A percentile compares a stretch with the other conserved stretches of the same genome.
phyloP scores from a whole-genome alignment of 2,113 vertebrate genomes.

The Serinus canaria region DNA sequence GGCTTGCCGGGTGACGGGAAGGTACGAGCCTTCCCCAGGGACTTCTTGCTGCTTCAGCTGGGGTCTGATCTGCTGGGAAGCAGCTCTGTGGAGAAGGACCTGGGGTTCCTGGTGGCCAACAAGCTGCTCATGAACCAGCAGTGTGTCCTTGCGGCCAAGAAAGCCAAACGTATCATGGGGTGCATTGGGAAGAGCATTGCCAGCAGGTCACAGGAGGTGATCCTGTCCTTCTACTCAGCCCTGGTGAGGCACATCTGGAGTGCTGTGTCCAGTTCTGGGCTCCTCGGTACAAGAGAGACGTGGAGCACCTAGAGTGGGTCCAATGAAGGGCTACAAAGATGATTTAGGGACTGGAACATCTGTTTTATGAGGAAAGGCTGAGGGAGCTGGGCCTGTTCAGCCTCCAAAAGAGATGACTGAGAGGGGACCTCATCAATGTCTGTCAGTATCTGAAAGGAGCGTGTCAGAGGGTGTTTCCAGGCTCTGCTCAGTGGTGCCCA shows the following conservation, averaged over 20 bases:
- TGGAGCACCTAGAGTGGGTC: neutral
- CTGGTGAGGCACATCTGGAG: neutral
- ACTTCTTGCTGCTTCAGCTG: neutral
- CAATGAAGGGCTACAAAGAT: neutral
- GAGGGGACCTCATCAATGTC: neutral
- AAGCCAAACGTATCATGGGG: neutral
- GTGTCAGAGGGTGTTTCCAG: neutral
- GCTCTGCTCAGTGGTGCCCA: neutral
- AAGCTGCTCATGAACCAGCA: neutral
- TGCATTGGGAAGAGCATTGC: neutral
- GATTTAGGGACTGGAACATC: neutral
- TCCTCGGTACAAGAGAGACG: neutral
- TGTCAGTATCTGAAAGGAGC: neutral
- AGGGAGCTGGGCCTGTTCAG: neutral
- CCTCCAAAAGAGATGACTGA: rapidly evolving
- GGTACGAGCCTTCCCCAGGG: too few species aligned
- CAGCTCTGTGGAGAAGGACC: neutral
- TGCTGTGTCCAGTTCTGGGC: neutral
- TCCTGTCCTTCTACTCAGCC: neutral
- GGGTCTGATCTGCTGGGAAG: neutral
- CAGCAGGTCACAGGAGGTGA: neutral
- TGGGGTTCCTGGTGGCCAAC: neutral
- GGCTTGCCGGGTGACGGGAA: too few species aligned
- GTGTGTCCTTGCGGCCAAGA: neutral
- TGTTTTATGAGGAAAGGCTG: neutral